Percentiles rank a stretch among this genome's conserved stretches.
Conservation (phyloP, 2,888 invertebrate genomes). For the Buathra laborator region DNA sequence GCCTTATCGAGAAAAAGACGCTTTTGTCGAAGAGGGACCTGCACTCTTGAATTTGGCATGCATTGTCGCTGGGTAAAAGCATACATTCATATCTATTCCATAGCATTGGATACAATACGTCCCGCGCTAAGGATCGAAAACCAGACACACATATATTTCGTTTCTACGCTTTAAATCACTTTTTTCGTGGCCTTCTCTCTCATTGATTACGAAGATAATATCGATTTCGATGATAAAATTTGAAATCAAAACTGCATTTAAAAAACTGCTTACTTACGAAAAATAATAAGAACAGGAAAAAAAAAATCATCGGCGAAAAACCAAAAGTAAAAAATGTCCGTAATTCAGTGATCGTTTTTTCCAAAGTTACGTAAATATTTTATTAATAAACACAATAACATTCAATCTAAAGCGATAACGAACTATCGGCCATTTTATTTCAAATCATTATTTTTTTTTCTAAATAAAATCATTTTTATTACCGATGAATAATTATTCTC, state of each 20-base stretch:
- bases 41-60: constrained; percentile 80
- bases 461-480: too few species aligned
- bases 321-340: too few species aligned
- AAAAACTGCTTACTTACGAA: too few species aligned
- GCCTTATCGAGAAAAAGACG: constrained; percentile 54
- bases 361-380: too few species aligned
- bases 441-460: too few species aligned
- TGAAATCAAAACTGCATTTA: not conserved
- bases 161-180: not conserved
- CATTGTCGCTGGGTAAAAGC: constrained; percentile 77
- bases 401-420: too few species aligned
- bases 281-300: too few species aligned
- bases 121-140: constrained; percentile 3
- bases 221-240: not conserved
- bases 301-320: too few species aligned
- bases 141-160: not conserved
- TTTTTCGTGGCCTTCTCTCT: not conserved
- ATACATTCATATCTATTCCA: constrained; percentile 13
- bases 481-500: too few species aligned
- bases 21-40: constrained; percentile 43
- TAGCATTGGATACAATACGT: constrained; percentile 12
- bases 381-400: too few species aligned
- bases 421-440: too few species aligned
- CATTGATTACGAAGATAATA: not conserved
- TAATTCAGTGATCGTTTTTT: too few species aligned